Evolutionary conservation across 1,140 invertebrate species (phyloP), one percentile per base, ranked within the genome.

Genomic region (Zaprionus lachaisei): DNA sequence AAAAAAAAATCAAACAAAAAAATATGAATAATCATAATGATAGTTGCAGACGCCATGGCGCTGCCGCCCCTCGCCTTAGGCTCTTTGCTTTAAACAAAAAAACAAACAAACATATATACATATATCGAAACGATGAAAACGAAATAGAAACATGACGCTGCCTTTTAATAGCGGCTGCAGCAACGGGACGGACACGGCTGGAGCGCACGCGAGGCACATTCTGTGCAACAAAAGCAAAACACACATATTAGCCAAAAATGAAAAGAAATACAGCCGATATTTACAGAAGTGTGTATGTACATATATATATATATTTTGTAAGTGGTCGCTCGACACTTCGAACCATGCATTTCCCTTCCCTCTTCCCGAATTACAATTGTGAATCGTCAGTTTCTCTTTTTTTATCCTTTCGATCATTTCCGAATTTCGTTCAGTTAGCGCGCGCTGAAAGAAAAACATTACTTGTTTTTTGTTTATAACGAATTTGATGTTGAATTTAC

Each of bases 81-180:
- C 77, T 44, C 49, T 24, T 47, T 63, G 60, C 79, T 83, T 84
- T 47, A 47, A 47, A 76, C 65, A 75, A 51, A 75, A 64, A 58
- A 17, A 66, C 34, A 20, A 41, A 60, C 26, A 55, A 31, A 44
- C 38, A 70, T 37, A 47, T 68, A 60, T 56, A 66, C 68, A 51
- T 65, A 49, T 70, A 49, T 51, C 63, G 14, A 70, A 77, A 75
- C 47, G 55, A 58, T 58, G 41, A 47, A 72, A 81, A 76, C 66
- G 76, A 71, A 79, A 79, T 51, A 61, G 58, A 72, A 79, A 85
- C 83, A 85, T 81, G 68, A 85, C 67, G 82, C 82, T 85, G 82
- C 82, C 82, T 85, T 84, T 70, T 70, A 79, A 71, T 28, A 73
- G 82, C 83, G 85, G 82, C 51, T 72, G 83, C 83, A 55, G 71